Evolutionary conservation across 1,140 invertebrate genomes (phyloP).

Genomic region (Periplaneta americana): DNA sequence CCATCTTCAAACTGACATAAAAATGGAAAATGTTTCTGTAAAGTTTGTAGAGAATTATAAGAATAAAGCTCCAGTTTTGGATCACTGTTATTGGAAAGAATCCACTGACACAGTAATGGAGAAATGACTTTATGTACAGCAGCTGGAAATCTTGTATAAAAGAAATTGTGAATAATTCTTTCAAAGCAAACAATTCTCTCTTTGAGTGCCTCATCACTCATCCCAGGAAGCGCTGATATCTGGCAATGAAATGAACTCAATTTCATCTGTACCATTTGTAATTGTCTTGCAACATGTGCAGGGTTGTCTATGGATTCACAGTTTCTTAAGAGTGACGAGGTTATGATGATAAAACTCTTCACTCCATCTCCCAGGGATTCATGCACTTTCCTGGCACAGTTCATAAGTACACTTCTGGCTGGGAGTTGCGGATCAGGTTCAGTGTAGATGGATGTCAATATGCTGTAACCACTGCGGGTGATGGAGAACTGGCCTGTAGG

Average conservation of each 20-base stretch:
- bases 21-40: not conserved
- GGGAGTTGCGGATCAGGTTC: not conserved
- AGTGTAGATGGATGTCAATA: constrained; percentile 1
- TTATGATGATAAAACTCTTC: constrained; percentile 8
- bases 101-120: not conserved
- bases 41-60: not conserved
- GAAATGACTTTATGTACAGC: not conserved
- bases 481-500: constrained; percentile 1
- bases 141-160: not conserved
- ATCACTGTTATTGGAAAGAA: not conserved
- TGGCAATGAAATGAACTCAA: not conserved
- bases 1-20: not conserved
- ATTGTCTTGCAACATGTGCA: not conserved
- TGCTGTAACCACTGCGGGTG: not conserved
- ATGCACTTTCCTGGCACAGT: not conserved
- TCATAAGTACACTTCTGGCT: not conserved
- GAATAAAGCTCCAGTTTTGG: not conserved
- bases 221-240: not conserved
- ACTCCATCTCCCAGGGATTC: constrained; percentile 11
- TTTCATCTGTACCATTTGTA: not conserved
- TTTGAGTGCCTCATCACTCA: not conserved
- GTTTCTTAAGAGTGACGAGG: not conserved
- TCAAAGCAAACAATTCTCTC: not conserved
- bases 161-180: not conserved
- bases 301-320: not conserved